These are phyloP conservation scores for Gibbula magus DNA, from an alignment of 2,888 invertebrate genomes.

Conservation along the genomic window DNA sequence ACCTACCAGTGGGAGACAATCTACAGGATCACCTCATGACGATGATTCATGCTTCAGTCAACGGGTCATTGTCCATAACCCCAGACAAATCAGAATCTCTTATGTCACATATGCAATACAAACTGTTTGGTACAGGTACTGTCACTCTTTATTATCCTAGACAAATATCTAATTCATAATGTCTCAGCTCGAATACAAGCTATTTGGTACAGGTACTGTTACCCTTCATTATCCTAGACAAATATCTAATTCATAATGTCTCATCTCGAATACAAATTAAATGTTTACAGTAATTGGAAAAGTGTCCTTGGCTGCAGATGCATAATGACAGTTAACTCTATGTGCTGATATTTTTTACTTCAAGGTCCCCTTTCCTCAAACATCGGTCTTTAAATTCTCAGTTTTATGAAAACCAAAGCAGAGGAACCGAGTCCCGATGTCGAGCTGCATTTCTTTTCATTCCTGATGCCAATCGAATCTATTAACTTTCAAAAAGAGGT, in stretches of 20 bases:
- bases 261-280: too few species aligned
- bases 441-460: background rate
- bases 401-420: background rate
- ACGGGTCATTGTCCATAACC: conserved; percentile 50
- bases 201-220: conserved; percentile 43
- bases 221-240: too few species aligned
- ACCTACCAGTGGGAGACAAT: conserved; percentile 65
- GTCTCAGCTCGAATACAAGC: too few species aligned
- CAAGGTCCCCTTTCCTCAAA: background rate
- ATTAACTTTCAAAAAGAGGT: background rate
- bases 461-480: background rate
- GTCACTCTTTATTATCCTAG: too few species aligned
- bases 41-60: conserved; percentile 36
- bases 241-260: too few species aligned
- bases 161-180: too few species aligned
- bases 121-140: conserved; percentile 52
- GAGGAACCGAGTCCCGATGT: background rate
- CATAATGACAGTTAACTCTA: too few species aligned
- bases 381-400: background rate
- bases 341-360: too few species aligned
- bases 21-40: conserved; percentile 61
- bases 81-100: conserved; percentile 48
- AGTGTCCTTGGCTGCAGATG: too few species aligned
- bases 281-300: too few species aligned
- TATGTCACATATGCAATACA: conserved; percentile 44